A percentile compares a stretch with the other conserved stretches of the same genome.
phyloP scores from a whole-genome alignment of 2,113 vertebrate species.

The Podarcis muralis region DNA sequence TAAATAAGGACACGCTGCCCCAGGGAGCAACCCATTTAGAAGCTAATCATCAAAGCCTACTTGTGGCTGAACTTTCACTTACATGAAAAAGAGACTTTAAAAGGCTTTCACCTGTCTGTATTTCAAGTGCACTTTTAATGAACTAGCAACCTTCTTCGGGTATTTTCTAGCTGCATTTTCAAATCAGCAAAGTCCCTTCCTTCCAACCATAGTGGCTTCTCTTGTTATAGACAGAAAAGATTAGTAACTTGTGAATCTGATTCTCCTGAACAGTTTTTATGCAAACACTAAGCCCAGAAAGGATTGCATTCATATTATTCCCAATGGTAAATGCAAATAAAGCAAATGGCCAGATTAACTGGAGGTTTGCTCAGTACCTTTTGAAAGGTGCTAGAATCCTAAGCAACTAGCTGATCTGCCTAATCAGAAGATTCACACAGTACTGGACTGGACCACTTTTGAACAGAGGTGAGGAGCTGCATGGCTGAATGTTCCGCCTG shows the following conservation, averaged over 20 bases:
- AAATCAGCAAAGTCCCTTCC: neutral
- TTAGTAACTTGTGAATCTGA: neutral
- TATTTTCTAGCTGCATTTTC: neutral
- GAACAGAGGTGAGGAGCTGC: neutral
- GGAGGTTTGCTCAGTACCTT: neutral
- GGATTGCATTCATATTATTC: neutral
- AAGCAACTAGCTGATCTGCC: neutral
- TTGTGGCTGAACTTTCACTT: constrained; percentile 43
- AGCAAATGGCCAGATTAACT: neutral
- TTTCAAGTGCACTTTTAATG: neutral
- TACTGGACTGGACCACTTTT: neutral
- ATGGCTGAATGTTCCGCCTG: neutral
- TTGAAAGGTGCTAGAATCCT: neutral
- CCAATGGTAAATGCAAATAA: constrained; percentile 9
- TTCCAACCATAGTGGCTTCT: neutral
- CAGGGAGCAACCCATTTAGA: constrained; percentile 29
- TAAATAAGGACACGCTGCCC: constrained; percentile 14
- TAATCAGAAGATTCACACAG: no score
- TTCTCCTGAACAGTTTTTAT: neutral
- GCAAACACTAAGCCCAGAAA: neutral
- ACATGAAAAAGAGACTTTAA: constrained; percentile 4
- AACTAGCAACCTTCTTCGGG: constrained; percentile 5
- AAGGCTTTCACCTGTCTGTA: neutral
- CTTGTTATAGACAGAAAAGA: neutral
- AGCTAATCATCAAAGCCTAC: constrained; percentile 12